phyloP scores from a whole-genome alignment of 92 coral and sea anemone genomes.

The Bergia sp. region DNA sequence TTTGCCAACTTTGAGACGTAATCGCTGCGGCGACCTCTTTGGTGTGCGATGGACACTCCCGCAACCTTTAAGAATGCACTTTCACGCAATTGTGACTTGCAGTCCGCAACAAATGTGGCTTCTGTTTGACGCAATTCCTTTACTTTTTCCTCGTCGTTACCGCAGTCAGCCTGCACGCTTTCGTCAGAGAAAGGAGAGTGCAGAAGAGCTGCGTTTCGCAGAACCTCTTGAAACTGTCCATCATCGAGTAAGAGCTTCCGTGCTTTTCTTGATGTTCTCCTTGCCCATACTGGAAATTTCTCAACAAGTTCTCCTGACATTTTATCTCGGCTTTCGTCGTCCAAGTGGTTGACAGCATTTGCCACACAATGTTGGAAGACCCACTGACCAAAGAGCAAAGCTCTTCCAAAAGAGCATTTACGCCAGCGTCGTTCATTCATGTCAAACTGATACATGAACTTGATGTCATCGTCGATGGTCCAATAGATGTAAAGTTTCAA shows the following conservation, averaged over 20 bases:
- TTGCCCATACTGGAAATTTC: constrained; percentile 44
- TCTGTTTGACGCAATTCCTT: not conserved
- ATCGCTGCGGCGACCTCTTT: constrained; percentile 17
- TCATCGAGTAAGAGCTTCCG: not conserved
- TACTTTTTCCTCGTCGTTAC: constrained; percentile 43
- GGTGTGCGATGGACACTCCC: constrained; percentile 56
- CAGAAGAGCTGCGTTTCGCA: constrained; percentile 40
- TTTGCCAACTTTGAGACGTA: constrained; percentile 34
- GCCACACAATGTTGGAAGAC: constrained; percentile 51
- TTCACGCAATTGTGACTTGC: constrained; percentile 25
- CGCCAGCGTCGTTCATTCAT: constrained; percentile 52
- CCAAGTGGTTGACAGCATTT: constrained; percentile 33
- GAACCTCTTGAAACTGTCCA: not conserved
- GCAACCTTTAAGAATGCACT: constrained; percentile 39
- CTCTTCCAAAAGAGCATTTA: constrained; percentile 48
- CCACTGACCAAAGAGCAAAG: constrained; percentile 56
- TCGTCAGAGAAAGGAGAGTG: constrained; percentile 41
- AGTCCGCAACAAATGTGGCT: constrained; percentile 20
- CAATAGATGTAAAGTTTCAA: constrained; percentile 49
- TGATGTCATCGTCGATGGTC: constrained; percentile 65
- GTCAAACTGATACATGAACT: constrained; percentile 41
- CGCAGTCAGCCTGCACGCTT: constrained; percentile 42
- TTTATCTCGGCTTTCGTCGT: not conserved
- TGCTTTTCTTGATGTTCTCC: not conserved
- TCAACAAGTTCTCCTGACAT: not conserved